Base-by-base conservation (phyloP, 2,113 vertebrate species). In the Nibea coibor region DNA sequence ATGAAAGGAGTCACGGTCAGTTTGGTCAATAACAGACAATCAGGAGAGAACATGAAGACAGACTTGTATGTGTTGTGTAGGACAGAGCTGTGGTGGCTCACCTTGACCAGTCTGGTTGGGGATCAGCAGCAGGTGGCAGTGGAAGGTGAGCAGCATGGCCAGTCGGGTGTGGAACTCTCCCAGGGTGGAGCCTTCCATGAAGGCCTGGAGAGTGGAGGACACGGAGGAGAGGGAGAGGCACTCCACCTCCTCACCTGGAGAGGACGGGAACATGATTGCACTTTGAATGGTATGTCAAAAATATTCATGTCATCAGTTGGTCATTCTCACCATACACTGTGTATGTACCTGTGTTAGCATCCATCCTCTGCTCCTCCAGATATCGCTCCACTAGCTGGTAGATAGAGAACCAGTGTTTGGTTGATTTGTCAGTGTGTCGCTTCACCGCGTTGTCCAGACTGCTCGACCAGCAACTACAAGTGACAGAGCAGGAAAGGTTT, bases 381-480 rank as follows among this genome's bases (percentile, higher is more conserved):
- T 96, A 96, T 58, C 95, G 94, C 90, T 97, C 97, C 9, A 98
- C 89, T 92, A 99, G 96, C 90, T 99, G 98, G 93, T 99, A 97
- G 84, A 99, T 77, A n/a, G 97, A 97, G 91, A 98, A 97, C 98
- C 98, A 99, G 89, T 96, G 97, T 80, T 94, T 97, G 59, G 93
- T 95, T 11, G 97, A 97, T 79, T 96, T 99, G 89, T 97, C 96
- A 0, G 94, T 87, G 59, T 97, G 96, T 1, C 92, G 94, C 72
- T 95, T 96, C 95, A 96, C 84, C n/a, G 95, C 94, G 57, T 97
- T 98, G 91, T 99, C 97, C 91, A 99, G 92, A 90, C 97, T 98
- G 91, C 94, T 93, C 0, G 97, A 97, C 98, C 98, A 99, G 86
- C 97, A 99, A 68, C 98, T 99, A 76, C 17, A 1, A 3, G 20